These are phyloP conservation scores for Rostratula benghalensis DNA, from an alignment of 2,113 vertebrate species.

Conservation along the genomic window DNA sequence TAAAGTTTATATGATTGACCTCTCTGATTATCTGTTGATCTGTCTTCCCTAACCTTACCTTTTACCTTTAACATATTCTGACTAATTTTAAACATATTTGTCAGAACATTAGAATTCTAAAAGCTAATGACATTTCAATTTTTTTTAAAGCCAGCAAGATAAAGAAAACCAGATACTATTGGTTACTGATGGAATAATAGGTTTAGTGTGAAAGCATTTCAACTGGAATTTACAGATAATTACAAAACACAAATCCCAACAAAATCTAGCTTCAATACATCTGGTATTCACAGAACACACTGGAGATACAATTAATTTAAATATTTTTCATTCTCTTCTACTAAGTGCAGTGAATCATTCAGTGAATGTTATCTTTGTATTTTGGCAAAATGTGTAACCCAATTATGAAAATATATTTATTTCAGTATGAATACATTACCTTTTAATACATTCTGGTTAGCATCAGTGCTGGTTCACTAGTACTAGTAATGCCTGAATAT, in stretches of 20 bases:
- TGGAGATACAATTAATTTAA: not conserved
- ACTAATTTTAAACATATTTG: not conserved
- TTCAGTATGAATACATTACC: not conserved
- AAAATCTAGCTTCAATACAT: not conserved
- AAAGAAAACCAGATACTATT: not conserved
- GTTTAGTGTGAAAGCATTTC: not conserved
- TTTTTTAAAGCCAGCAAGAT: not conserved
- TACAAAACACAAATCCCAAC: not conserved
- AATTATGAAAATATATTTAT: not conserved
- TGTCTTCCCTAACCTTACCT: not conserved
- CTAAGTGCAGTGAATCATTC: not conserved
- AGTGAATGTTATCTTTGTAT: not conserved
- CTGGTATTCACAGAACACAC: not conserved
- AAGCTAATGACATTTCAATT: not conserved
- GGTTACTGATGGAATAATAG: not conserved
- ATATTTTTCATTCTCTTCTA: not conserved
- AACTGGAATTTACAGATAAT: not conserved
- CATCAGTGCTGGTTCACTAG: not conserved
- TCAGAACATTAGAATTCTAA: not conserved
- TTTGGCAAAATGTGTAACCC: not conserved
- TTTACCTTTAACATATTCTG: not conserved
- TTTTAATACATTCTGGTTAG: not conserved
- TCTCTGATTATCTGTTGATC: not conserved
- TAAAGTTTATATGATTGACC: not conserved
- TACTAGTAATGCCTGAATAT: not conserved